Conservation (phyloP, 2,888 invertebrate species). For the Blera fallax region DNA sequence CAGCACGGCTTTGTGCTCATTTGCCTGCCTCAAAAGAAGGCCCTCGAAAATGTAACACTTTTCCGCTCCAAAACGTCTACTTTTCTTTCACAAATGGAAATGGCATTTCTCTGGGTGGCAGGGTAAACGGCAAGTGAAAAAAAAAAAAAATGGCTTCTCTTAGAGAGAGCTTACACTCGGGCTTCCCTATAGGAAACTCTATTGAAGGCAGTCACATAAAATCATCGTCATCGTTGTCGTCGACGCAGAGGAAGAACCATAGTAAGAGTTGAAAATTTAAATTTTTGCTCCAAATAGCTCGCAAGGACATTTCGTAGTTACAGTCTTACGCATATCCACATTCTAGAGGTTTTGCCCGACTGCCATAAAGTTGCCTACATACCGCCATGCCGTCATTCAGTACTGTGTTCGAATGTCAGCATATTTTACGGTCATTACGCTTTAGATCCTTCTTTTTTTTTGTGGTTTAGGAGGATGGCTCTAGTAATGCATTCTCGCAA, state of each 20-base stretch:
- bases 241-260: background rate
- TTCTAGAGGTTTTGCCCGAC: constrained; percentile 27
- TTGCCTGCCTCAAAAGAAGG: constrained; percentile 23
- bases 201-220: constrained; percentile 16
- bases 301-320: constrained; percentile 61
- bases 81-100: constrained; percentile 50
- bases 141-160: constrained; percentile 14
- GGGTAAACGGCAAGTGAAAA: background rate
- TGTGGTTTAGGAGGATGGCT: background rate
- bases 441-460: constrained; percentile 29
- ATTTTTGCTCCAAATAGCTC: constrained; percentile 68
- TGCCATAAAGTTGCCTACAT: constrained; percentile 30
- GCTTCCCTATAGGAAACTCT: constrained; percentile 47
- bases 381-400: constrained; percentile 1
- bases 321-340: constrained; percentile 50
- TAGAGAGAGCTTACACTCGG: constrained; percentile 26
- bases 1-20: constrained; percentile 17
- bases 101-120: constrained; percentile 28
- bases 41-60: constrained; percentile 65
- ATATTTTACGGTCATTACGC: constrained; percentile 66
- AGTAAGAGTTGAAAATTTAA: constrained; percentile 49
- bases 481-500: constrained; percentile 47
- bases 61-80: constrained; percentile 67
- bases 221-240: background rate
- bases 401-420: constrained; percentile 61